Base-by-base conservation (phyloP, 2,797 vertebrate genomes). In the Hypotaenidia philippensis region DNA sequence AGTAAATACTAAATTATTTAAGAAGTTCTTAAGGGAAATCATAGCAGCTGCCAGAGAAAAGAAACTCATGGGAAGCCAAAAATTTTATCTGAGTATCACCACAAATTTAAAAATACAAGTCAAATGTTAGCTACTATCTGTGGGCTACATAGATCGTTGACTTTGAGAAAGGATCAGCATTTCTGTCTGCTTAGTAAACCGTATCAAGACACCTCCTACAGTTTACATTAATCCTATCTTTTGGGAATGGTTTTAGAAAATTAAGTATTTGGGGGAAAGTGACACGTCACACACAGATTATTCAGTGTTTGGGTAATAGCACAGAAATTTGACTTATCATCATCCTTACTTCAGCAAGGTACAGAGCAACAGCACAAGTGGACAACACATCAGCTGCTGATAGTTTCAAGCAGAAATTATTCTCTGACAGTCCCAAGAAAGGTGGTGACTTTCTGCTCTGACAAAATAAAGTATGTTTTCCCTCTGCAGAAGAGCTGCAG, bases 21-120 rank as follows among this genome's bases (percentile, higher is more conserved):
- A 84, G n/a, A 78, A 90, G 66, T 68, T 77, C 60, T 82, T 84
- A 89, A 91, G 83, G 71, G 93, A 96, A 97, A 92, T 85, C 52
- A 66, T 9, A 82, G 26, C 59, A 87, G 75, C 52, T 89, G 52
- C 77, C 79, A 83, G 66, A 91, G 56, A 76, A 94, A 94, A 96
- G 76, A 95, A 93, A 85, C 61, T 66, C 31, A 31, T 85, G 70
- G 44, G 68, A 96, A 96, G 80, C 59, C 34, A 87, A 92, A 59
- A 36, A 36, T 10, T 36, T 36, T 36, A 36, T 36, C 36, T 36
- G 36, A 36, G 36, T 36, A 36, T 36, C 7, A 94, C 80, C 91
- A 97, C 38, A 60, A 94, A 95, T 63, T 76, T 79, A 80, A 96
- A 93, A 93, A 90, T 16, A 6, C 14, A 90, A 76, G 65, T 52